Conservation (phyloP, 2,113 vertebrate genomes). For the Callithrix jacchus region DNA sequence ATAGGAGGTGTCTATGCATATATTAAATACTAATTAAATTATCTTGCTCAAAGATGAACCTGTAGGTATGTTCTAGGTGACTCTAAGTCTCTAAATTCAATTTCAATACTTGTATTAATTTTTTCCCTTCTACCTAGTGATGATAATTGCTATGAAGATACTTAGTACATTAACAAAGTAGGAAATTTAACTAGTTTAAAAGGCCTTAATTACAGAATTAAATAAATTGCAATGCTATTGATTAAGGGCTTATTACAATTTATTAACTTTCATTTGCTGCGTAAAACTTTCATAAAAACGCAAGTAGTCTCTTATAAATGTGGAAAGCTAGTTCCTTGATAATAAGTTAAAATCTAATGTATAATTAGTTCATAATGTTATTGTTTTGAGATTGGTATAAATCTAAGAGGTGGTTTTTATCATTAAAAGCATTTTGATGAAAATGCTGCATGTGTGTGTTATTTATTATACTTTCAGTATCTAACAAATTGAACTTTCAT, state of each 20-base stretch:
- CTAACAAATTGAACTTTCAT: constrained; percentile 20
- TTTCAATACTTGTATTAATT: constrained; percentile 17
- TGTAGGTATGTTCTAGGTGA: neutral
- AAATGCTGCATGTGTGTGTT: constrained; percentile 49
- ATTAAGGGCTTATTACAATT: neutral
- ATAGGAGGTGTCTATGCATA: neutral
- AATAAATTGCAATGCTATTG: constrained; percentile 4
- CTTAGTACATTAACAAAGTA: constrained; percentile 16
- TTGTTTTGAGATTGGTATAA: neutral
- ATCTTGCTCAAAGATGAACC: neutral
- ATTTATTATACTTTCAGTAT: neutral
- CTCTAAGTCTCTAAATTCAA: neutral
- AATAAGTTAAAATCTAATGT: constrained; percentile 20
- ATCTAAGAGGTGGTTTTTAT: neutral
- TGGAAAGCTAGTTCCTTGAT: constrained; percentile 21
- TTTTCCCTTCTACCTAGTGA: neutral
- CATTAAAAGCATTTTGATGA: constrained; percentile 20
- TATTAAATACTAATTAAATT: neutral
- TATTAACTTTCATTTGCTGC: constrained; percentile 27
- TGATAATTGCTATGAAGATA: constrained; percentile 19
- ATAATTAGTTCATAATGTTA: neutral
- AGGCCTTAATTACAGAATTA: constrained; percentile 22
- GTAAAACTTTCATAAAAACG: neutral
- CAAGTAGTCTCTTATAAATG: neutral
- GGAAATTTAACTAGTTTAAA: neutral